Conservation (phyloP, 2,797 vertebrate genomes). For the Sus cebifrons region DNA sequence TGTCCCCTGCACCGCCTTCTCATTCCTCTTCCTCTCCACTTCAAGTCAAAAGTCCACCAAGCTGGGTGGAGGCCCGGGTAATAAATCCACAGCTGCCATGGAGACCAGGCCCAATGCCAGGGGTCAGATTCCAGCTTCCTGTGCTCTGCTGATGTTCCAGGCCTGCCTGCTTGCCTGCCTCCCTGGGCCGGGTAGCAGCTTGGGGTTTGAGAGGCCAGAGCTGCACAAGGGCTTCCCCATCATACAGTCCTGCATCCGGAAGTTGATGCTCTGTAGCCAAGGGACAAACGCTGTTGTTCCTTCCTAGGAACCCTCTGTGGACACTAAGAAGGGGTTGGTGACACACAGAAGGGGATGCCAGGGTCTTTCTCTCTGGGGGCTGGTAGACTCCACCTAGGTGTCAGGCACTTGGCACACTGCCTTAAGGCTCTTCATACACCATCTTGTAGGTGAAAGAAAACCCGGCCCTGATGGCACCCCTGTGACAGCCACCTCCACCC, state of each 20-base stretch:
- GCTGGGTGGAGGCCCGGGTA: constrained; percentile 86
- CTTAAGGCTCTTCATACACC: neutral
- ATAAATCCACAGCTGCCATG: constrained; percentile 93
- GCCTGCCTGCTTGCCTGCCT: neutral
- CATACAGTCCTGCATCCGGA: neutral
- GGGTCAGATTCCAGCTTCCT: constrained; percentile 84
- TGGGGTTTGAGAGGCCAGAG: neutral
- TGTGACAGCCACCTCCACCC: fast-evolving
- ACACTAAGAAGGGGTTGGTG: neutral
- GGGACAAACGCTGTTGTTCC: neutral
- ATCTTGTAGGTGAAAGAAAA: neutral
- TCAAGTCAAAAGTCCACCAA: constrained; percentile 89
- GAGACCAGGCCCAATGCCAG: constrained; percentile 88
- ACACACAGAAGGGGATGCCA: neutral
- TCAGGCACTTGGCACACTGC: fast-evolving
- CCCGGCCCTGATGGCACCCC: fast-evolving
- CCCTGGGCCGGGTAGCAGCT: neutral
- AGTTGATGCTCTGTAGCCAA: neutral
- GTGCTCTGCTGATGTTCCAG: neutral
- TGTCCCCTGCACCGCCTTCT: neutral
- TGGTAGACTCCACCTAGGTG: neutral
- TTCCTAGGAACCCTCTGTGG: neutral
- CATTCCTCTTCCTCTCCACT: neutral
- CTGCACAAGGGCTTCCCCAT: neutral
- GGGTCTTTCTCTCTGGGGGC: neutral